Percentiles rank a stretch among this genome's conserved stretches.
phyloP scores from a whole-genome alignment of 2,888 invertebrate species.

The Eledone cirrhosa region DNA sequence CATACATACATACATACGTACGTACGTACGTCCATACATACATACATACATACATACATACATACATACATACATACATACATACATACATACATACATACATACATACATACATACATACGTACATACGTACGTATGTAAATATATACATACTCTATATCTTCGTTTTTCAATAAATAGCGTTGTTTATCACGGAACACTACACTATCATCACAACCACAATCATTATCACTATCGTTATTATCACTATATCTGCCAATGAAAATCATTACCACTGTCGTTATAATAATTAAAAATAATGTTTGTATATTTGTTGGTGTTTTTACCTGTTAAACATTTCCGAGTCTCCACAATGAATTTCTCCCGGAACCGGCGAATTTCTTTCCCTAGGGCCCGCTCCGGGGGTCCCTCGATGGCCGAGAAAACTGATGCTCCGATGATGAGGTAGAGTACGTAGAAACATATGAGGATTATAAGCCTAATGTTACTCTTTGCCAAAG shows the following conservation, averaged over 20 bases:
- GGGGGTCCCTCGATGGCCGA: slow-evolving; percentile 81
- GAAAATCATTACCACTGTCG: too few relatives aligned
- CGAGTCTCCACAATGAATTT: slow-evolving; percentile 73
- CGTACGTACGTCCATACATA: neutral
- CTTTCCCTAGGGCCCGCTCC: slow-evolving; percentile 72
- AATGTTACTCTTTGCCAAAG: slow-evolving; percentile 49
- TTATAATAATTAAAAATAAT: neutral
- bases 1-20: neutral
- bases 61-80: slow-evolving; percentile 24
- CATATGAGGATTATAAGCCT: slow-evolving; percentile 59
- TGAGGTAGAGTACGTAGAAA: slow-evolving; percentile 73
- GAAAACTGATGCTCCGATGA: slow-evolving; percentile 81
- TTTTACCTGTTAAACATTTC: slow-evolving; percentile 75
- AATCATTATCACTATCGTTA: too few relatives aligned
- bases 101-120: slow-evolving; percentile 23
- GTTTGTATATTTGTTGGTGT: neutral
- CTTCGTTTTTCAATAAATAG: too few relatives aligned
- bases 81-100: slow-evolving; percentile 24
- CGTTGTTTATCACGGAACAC: too few relatives aligned
- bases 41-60: slow-evolving; percentile 23
- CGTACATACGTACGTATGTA: neutral
- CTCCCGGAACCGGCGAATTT: slow-evolving; percentile 71
- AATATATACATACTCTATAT: neutral
- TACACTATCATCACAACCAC: too few relatives aligned
- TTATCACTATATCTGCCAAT: too few relatives aligned